phyloP scores from a whole-genome alignment of 2,797 vertebrate species.

The Denticeps clupeoides region DNA sequence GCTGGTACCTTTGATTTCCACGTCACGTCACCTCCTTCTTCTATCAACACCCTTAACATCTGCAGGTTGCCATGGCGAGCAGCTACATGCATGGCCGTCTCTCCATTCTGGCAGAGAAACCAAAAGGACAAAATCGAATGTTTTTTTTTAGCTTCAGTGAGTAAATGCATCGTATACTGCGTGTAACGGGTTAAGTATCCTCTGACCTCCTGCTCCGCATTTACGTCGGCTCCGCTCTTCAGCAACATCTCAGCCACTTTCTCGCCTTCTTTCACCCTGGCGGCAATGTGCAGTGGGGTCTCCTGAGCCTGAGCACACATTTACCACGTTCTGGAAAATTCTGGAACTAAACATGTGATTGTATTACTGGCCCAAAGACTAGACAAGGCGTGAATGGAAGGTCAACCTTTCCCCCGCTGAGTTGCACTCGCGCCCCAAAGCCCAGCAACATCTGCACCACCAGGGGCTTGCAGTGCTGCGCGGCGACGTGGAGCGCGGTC shows the following conservation, averaged over 20 bases:
- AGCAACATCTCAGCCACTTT: slow-evolving; percentile 44
- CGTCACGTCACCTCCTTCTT: slow-evolving; percentile 44
- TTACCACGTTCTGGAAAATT: no score
- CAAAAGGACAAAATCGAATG: background rate
- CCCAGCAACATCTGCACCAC: slow-evolving; percentile 47
- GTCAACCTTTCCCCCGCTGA: slow-evolving; percentile 44
- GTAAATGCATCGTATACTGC: background rate
- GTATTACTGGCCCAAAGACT: no score
- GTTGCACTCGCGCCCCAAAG: slow-evolving; percentile 44
- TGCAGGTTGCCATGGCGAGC: slow-evolving; percentile 38
- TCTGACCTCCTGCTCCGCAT: slow-evolving; percentile 40
- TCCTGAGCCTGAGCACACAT: slow-evolving; percentile 31
- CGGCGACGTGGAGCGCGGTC: slow-evolving; percentile 41
- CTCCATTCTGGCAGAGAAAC: slow-evolving; percentile 30
- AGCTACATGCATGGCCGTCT: slow-evolving; percentile 37
- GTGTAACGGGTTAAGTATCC: background rate
- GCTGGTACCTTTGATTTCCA: slow-evolving; percentile 45
- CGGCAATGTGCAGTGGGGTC: slow-evolving; percentile 45
- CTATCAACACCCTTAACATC: slow-evolving; percentile 37
- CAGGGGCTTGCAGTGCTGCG: slow-evolving; percentile 40
- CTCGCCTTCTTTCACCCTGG: slow-evolving; percentile 40
- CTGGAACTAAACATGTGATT: no score
- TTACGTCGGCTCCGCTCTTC: slow-evolving; percentile 46
- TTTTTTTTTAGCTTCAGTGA: background rate
- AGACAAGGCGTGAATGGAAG: no score